phyloP scores from a whole-genome alignment of 1,140 invertebrate genomes.

The Brachionus calyciflorus region DNA sequence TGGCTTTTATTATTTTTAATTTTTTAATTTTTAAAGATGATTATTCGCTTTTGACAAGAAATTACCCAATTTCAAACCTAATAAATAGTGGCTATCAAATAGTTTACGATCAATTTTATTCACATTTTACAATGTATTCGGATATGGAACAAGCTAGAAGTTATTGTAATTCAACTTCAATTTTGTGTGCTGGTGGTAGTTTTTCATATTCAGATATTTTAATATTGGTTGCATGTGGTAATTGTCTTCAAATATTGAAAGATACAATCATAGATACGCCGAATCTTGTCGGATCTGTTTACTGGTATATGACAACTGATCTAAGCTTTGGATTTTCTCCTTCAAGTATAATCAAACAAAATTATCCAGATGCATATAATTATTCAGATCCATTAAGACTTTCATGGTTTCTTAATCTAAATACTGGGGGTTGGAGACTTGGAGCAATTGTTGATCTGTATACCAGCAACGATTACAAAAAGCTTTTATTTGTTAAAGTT shows the following conservation, averaged over 20 bases:
- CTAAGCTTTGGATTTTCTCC: conserved; percentile 8
- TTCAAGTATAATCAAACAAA: background rate
- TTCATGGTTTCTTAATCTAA: background rate
- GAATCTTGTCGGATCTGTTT: background rate
- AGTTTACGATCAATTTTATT: background rate
- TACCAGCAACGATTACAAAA: no score
- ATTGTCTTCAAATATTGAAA: background rate
- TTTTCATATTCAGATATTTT: no score
- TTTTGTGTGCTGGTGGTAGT: no score
- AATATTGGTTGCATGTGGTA: no score
- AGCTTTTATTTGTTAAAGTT: no score
- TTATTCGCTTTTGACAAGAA: no score
- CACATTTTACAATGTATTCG: background rate
- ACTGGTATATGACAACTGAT: background rate
- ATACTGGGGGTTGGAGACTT: background rate
- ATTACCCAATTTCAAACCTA: no score
- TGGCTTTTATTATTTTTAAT: no score
- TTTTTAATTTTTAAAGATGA: no score
- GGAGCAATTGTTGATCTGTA: no score
- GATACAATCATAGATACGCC: background rate
- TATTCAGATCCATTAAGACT: no score
- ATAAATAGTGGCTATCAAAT: no score
- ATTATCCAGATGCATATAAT: background rate
- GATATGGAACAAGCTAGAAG: background rate
- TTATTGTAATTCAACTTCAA: background rate